Evolutionary conservation across 2,113 vertebrate species (phyloP), one percentile per base, ranked within the genome.

Genomic region (Scartelaos histophorus): DNA sequence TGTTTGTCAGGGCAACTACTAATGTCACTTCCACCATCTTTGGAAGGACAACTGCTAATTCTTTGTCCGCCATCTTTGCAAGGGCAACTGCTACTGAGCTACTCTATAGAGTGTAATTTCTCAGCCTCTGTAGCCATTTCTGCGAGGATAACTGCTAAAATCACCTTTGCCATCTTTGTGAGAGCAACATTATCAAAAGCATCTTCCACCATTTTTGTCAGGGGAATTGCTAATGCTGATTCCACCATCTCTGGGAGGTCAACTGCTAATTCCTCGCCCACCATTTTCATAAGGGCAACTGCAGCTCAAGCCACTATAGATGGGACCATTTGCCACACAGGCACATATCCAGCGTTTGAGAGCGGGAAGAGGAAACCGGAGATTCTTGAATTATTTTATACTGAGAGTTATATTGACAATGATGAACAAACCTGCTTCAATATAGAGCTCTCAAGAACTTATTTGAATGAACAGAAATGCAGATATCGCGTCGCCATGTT

Each of bases 261-360:
- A 38, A 38, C 35, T 38, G 35, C 35, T 38, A 38, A 73, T 71
- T 71, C 70, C 3, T 5, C 7, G 7, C 7, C 65, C 66, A 45
- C 71, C 24, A n/a, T n/a, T 56, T 74, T 38, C 73, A 49, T 53
- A 71, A 29, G 71, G 45, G 16, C 51, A 70, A 65, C 54, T 24
- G 51, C 69, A 80, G 49, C 73, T 13, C 53, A 69, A 76, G 56
- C 70, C 25, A 69, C 34, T 21, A 62, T 81, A 57, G 70, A 79
- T 57, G 76, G 46, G 6, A 53, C 57, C 51, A 6, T 72, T 77
- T 60, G 15, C 81, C 69, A 64, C 7, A 56, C 53, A 9, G 19
- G 72, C 56, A 76, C 72, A 67, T 13, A 69, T 83, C 69, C 69
- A n/a, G 66, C 67, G 75, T 72, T 74, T 38, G 74, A 25, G 12